phyloP scores from a whole-genome alignment of 2,113 vertebrate genomes.

The Apteryx mantelli region DNA sequence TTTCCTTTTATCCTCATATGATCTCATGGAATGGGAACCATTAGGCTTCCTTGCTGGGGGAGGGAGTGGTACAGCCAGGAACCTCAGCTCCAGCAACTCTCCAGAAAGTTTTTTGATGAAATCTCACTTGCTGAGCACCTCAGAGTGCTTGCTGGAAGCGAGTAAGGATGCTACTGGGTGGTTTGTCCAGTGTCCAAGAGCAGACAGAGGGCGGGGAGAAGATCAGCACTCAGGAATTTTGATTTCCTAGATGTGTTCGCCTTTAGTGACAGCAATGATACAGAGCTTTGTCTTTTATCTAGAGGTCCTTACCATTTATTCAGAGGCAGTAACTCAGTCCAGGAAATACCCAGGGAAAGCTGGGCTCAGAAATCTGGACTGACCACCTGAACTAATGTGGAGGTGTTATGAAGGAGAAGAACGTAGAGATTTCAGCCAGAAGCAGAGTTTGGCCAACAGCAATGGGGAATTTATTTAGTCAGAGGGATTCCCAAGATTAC shows the following conservation, averaged over 20 bases:
- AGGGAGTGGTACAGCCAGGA: neutral
- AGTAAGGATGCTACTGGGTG: neutral
- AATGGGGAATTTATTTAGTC: neutral
- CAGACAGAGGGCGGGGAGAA: neutral
- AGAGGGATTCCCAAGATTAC: neutral
- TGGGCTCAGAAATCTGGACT: neutral
- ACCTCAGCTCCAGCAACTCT: neutral
- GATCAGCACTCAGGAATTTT: neutral
- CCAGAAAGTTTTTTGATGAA: neutral
- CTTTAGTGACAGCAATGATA: neutral
- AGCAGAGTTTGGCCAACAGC: neutral
- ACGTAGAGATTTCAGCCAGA: neutral
- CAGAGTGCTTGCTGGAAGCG: neutral
- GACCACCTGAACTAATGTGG: accelerated
- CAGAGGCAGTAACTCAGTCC: neutral
- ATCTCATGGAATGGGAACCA: neutral
- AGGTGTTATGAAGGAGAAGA: neutral
- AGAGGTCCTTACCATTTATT: neutral
- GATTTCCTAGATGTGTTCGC: accelerated
- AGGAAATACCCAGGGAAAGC: accelerated
- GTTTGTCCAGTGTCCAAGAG: neutral
- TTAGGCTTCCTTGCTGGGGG: neutral
- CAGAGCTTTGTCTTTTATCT: neutral
- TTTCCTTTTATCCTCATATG: neutral
- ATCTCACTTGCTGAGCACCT: neutral